Evolutionary conservation across 2,797 vertebrate species (phyloP).

Genomic region (Pseudopleuronectes americanus): DNA sequence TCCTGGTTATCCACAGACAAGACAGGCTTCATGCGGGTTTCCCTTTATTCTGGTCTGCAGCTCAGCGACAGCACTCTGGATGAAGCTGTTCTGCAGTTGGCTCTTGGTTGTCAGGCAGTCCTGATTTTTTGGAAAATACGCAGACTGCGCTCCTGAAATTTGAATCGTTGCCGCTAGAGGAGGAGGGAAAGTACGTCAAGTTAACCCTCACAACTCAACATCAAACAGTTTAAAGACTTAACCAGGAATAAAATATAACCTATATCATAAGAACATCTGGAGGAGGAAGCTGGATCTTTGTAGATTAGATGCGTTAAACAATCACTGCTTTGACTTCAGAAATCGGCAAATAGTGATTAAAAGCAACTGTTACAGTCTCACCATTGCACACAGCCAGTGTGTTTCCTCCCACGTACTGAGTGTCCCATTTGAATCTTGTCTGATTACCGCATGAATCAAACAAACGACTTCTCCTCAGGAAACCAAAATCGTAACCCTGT

Average conservation of each 20-base stretch:
- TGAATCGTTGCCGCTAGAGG: constrained; percentile 38
- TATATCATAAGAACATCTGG: too few species aligned
- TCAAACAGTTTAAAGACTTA: too few species aligned
- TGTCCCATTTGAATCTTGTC: constrained; percentile 75
- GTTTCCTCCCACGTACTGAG: constrained; percentile 72
- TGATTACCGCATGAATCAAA: constrained; percentile 78
- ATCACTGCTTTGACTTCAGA: background rate
- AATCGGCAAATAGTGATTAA: background rate
- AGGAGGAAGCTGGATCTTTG: too few species aligned
- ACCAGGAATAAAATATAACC: too few species aligned
- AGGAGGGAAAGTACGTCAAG: background rate
- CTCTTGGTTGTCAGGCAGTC: constrained; percentile 72
- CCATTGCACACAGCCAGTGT: constrained; percentile 80
- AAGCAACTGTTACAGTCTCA: constrained; percentile 52
- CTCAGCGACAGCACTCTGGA: constrained; percentile 58
- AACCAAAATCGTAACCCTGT: constrained; percentile 84
- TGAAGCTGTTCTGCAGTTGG: background rate
- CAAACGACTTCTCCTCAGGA: constrained; percentile 74
- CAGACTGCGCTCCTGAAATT: constrained; percentile 64
- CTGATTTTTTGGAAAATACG: constrained; percentile 79
- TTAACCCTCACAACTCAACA: background rate
- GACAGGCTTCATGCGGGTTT: constrained; percentile 6
- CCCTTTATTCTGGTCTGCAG: constrained; percentile 10
- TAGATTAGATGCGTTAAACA: background rate
- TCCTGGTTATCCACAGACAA: constrained; percentile 73